These are phyloP conservation scores for Drosophila ficusphila DNA, from an alignment of 1,140 invertebrate genomes.

Conservation along the genomic window DNA sequence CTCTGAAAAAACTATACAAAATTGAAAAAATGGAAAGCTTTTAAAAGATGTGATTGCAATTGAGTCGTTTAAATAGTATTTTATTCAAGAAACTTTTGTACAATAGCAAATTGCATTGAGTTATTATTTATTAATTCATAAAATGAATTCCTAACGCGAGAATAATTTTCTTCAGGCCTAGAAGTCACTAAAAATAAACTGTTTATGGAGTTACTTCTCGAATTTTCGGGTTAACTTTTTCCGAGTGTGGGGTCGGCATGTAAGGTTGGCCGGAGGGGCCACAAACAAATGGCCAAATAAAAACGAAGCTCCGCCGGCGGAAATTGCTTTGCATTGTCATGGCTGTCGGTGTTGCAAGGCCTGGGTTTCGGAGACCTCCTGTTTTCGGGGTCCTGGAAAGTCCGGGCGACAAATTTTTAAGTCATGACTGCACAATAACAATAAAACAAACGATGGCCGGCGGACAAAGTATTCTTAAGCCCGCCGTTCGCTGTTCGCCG, in stretches of 20 bases:
- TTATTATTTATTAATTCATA: no score
- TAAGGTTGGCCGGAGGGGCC: constrained; percentile 14
- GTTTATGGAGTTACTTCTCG: background rate
- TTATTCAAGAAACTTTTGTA: no score
- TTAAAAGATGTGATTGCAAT: no score
- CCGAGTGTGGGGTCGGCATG: background rate
- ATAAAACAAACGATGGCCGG: constrained; percentile 72
- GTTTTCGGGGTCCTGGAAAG: constrained; percentile 28
- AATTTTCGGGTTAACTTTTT: background rate
- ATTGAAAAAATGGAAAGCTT: no score
- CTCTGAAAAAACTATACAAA: constrained; percentile 36
- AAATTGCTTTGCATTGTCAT: constrained; percentile 68
- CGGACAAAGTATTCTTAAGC: constrained; percentile 74
- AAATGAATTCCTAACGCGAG: no score
- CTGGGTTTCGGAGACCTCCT: constrained; percentile 21
- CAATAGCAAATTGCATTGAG: no score
- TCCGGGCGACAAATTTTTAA: constrained; percentile 76
- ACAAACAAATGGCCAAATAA: constrained; percentile 77
- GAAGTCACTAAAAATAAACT: no score
- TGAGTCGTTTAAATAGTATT: no score
- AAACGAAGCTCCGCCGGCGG: constrained; percentile 52
- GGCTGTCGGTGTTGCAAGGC: constrained; percentile 25
- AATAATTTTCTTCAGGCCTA: no score
- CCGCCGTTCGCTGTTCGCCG: constrained; percentile 36
- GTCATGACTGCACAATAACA: constrained; percentile 80